Evolutionary conservation across 2,113 vertebrate genomes (phyloP).

Genomic region (Carassius auratus): DNA sequence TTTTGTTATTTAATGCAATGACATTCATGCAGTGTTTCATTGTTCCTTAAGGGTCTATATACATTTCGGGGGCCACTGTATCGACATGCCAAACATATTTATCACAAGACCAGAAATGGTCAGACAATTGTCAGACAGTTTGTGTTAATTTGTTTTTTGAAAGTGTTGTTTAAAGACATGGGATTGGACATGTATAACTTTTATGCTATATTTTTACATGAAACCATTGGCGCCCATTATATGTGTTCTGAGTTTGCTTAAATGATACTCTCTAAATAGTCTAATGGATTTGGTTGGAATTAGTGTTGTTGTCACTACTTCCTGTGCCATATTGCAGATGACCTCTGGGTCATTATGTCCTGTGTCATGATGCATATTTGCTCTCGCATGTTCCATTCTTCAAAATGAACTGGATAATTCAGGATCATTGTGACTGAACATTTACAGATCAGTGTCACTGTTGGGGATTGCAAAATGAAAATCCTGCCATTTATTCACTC

Average conservation of each 20-base stretch:
- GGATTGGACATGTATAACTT: neutral
- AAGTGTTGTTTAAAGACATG: neutral
- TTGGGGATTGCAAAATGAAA: neutral
- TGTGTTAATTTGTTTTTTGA: neutral
- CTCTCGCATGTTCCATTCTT: neutral
- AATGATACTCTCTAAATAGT: slow-evolving; percentile 37
- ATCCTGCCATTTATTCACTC: neutral
- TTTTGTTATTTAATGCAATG: neutral
- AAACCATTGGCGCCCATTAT: neutral
- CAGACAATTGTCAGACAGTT: neutral
- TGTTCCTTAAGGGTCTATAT: neutral
- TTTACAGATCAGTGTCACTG: neutral
- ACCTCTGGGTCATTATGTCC: slow-evolving; percentile 23
- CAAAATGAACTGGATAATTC: neutral
- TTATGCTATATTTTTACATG: neutral
- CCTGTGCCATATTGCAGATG: slow-evolving; percentile 46
- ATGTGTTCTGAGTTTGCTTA: slow-evolving; percentile 11
- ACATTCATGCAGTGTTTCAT: neutral
- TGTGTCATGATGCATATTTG: neutral
- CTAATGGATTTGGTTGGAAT: slow-evolving; percentile 18
- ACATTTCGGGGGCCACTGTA: neutral
- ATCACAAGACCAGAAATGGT: neutral
- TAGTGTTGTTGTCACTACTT: slow-evolving; percentile 29
- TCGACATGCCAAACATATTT: neutral
- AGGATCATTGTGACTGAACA: neutral